These are phyloP conservation scores for Pelobates fuscus DNA, from an alignment of 2,113 vertebrate genomes.

Conservation along the genomic window DNA sequence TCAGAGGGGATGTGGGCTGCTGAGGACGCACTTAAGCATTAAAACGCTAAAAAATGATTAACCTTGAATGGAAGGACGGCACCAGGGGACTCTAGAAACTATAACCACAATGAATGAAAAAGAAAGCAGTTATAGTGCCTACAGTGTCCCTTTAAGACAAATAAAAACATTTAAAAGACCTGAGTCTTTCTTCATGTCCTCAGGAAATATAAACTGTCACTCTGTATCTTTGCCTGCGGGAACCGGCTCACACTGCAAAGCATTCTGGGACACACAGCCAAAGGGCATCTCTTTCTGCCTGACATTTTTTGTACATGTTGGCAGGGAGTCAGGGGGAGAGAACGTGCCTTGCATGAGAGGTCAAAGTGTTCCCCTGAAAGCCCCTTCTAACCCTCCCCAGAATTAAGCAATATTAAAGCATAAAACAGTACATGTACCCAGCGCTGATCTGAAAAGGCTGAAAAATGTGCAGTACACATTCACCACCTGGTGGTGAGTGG, in stretches of 20 bases:
- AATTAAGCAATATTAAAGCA: neutral
- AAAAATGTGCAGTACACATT: neutral
- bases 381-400: neutral
- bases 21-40: too few species aligned
- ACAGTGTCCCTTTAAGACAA: too few species aligned
- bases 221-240: neutral
- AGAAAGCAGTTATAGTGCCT: too few species aligned
- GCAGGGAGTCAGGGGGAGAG: neutral
- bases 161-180: too few species aligned
- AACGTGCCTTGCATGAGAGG: neutral
- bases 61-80: too few species aligned
- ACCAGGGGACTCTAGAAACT: too few species aligned
- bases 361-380: neutral
- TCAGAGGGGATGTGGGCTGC: too few species aligned
- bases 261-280: constrained; percentile 3
- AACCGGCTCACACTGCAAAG: neutral
- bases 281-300: neutral
- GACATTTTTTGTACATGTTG: neutral
- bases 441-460: neutral
- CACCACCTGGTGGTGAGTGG: neutral
- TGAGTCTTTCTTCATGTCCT: neutral
- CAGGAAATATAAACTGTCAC: neutral
- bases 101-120: too few species aligned
- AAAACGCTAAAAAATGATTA: too few species aligned
- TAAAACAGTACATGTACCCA: neutral